Evolutionary conservation across 2,888 invertebrate genomes (phyloP).

Genomic region (Stratiomys singularior): DNA sequence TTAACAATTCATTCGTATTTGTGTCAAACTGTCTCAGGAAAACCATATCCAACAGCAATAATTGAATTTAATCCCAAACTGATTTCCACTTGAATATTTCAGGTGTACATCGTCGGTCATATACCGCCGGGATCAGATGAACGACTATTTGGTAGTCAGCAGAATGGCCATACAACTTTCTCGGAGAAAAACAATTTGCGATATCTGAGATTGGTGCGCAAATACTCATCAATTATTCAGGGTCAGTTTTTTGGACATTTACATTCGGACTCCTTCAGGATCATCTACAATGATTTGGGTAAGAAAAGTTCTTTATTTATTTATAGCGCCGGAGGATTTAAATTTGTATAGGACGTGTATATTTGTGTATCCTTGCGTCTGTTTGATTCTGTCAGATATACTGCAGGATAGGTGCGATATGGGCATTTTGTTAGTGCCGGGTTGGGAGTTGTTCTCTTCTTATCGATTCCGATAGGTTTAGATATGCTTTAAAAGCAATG

Average conservation of each 20-base stretch:
- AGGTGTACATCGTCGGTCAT: constrained; percentile 93
- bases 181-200: constrained; percentile 80
- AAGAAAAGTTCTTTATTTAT: constrained; percentile 57
- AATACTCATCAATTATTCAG: constrained; percentile 82
- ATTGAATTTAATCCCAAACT: constrained; percentile 51
- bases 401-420: too few relatives aligned
- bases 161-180: constrained; percentile 70
- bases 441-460: too few relatives aligned
- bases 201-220: constrained; percentile 79
- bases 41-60: constrained; percentile 28
- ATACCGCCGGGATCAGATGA: constrained; percentile 91
- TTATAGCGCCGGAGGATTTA: constrained; percentile 35
- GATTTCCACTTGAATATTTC: constrained; percentile 57
- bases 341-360: too few relatives aligned
- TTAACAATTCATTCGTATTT: too few relatives aligned
- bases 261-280: constrained; percentile 90
- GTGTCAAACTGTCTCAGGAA: too few relatives aligned
- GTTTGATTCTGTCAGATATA: too few relatives aligned
- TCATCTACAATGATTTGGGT: constrained; percentile 84
- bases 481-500: too few relatives aligned
- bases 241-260: constrained; percentile 94
- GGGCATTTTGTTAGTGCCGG: too few relatives aligned
- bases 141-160: constrained; percentile 75
- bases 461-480: too few relatives aligned
- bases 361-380: too few relatives aligned